Base-by-base conservation (phyloP, 1,140 invertebrate species). In the Hyposmocoma kahamanoa region DNA sequence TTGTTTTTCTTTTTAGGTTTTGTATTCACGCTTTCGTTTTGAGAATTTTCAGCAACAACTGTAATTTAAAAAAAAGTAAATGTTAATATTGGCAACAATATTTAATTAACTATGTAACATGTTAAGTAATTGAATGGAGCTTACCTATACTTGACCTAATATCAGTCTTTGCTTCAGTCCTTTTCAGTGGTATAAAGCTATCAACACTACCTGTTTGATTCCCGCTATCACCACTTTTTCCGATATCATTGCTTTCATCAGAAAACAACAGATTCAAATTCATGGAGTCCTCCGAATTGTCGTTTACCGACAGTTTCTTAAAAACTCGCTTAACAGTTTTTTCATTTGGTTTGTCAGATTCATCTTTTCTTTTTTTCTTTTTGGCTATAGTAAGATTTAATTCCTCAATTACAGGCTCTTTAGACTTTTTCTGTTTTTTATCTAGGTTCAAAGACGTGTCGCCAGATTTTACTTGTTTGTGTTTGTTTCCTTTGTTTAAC, bases 331-430 rank as follows among this genome's bases (percentile, higher is more conserved):
- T 36, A 13, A 36, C 32, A 9, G 9, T 34, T 20, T 50, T 42
- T 24, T 46, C 28, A 50, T 47, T 53, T 0, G 48, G 41, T 34
- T 43, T 19, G 15, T 13, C 8, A 19, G 21, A 22, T n/a, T 2
- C 30, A 11, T 42, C 34, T 43, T 24, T n/a, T 17, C 8, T 59
- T 41, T 50, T 46, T 52, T 61, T 47, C 41, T 64, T 56, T 43
- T 67, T 58, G 10, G 47, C 62, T 56, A 67, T 64, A n/a, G 81
- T 84, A 4, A 84, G 56, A 59, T 84, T 84, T n/a, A 84, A 56
- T 47, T 83, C 53, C 43, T 83, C 77, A 43, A 81, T 45, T 32
- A 81, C 63, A 28, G 63, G 26, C 13, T 55, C 48, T 44, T 51
- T 62, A 50, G 49, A 47, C 20, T 62, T 69, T 63, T 78, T 72